Base-by-base conservation (phyloP, 1,140 invertebrate species). In the Dysdera silvatica region DNA sequence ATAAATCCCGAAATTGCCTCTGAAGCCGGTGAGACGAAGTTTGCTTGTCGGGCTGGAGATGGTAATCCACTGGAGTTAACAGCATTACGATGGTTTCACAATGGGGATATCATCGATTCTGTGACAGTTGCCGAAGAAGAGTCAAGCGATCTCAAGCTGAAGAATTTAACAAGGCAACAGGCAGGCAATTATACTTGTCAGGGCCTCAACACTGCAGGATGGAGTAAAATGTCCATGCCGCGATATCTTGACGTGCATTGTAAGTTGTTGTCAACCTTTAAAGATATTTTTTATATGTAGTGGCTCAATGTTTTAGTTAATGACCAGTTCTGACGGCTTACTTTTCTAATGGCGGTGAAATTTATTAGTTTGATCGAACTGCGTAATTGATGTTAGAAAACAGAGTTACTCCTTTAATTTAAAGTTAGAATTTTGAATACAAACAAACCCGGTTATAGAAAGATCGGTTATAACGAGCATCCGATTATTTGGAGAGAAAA, bases 61-160 rank as follows among this genome's bases (percentile, higher is more conserved):
- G 70, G 70, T 5, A 69, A 71, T 54, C 70, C 70, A 5, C 20
- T 26, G 0, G 16, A 57, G 16, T 53, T 71, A 29, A 59, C 47
- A 32, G 31, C 35, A 7, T 69, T 71, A 1, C 54, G 65, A 8
- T 71, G 70, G 70, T 66, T 55, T 43, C 51, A 59, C 20, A 66
- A 71, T 56, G 69, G 64, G 1, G 24, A 57, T 4, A 58, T 52
- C 3, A 61, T 69, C 28, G 5, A 41, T 3, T 33, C 60, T 12
- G 86, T 90, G 74, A 10, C 18, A 16, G 16, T 48, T 10, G 29
- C 26, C 14, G 43, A 65, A 20, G 33, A 26, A 0, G 43, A 35
- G n/a, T 24, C 33, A 8, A 23, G 35, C 10, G 33, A 60, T 8
- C 26, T 69, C 1, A 64, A 47, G 1, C 40, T 70, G 10, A 29